Conservation (phyloP, 2,888 invertebrate species). For the Junonia oenone region DNA sequence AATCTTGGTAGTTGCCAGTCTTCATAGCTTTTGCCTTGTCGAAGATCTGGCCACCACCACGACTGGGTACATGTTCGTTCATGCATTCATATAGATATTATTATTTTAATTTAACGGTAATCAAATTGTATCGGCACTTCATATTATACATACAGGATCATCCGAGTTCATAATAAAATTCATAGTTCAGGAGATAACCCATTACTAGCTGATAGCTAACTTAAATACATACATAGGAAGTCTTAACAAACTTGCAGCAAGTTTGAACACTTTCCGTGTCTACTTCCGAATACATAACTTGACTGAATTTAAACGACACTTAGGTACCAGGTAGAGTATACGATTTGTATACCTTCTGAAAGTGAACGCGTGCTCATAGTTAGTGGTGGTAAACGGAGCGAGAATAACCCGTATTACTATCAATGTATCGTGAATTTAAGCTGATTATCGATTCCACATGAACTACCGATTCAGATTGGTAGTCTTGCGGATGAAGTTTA, state of each 20-base stretch:
- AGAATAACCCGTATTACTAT: background rate
- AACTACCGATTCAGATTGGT: background rate
- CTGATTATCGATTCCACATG: conserved; percentile 10
- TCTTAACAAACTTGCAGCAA: conserved; percentile 9
- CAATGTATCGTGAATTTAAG: conserved; percentile 6
- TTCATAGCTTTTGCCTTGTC: too few species aligned
- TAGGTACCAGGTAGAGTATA: conserved; percentile 1
- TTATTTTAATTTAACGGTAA: background rate
- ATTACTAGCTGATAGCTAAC: background rate
- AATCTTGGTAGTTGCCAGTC: too few species aligned
- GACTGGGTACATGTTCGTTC: too few species aligned
- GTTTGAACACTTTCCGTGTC: conserved; percentile 7
- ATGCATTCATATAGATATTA: background rate
- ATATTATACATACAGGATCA: background rate
- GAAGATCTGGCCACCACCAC: too few species aligned
- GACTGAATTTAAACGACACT: conserved; percentile 10
- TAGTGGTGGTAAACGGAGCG: conserved; percentile 10
- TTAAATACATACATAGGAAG: conserved; percentile 12
- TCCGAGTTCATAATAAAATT: background rate
- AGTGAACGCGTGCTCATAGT: conserved; percentile 10
- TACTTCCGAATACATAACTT: conserved; percentile 5
- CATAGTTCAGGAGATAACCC: background rate
- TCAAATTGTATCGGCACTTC: background rate
- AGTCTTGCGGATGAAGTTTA: background rate
- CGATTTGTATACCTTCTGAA: conserved; percentile 13